Evolutionary conservation across 2,888 invertebrate genomes (phyloP), one percentile per base, ranked within the genome.

Genomic region (Drosophila cognata): DNA sequence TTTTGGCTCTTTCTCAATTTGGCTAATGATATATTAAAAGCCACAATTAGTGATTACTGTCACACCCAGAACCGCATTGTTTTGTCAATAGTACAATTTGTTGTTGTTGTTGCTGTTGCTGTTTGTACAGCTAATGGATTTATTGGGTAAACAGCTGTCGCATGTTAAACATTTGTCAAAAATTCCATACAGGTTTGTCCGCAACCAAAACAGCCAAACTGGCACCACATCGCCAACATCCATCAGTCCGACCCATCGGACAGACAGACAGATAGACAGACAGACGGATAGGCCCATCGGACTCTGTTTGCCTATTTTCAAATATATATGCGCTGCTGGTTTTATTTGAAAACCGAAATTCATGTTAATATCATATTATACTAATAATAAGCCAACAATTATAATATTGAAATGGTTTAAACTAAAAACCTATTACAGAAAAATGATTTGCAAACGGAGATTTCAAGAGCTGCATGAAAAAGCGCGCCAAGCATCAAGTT

Each of bases 81-180:
- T 86, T 79, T 76, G 79, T 77, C 84, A 75, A 83, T 88, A 75
- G 71, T 64, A 68, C 68, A 79, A 77, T 70, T 71, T 84, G 72
- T 81, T 86, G 77, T 71, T 84, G 74, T 2, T 43, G 63, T 48
- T 41, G 62, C 52, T 73, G 59, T 56, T 69, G 75, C 71, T 84
- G 72, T 86, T 86, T 86, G 80, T 68, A 77, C 81, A 87, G 88
- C 82, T 87, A 87, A 89, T 87, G 86, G 89, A 89, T 84, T 89
- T 89, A 87, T 88, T 88, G 77, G 82, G 85, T 89, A 87, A 89
- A 86, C 79, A 84, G 81, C 81, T 85, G 85, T 88, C 85, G 84
- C 81, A 86, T 86, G 79, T 87, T 85, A 73, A 76, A 70, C 84
- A 89, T 85, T 88, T 88, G 84, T 88, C 89, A 83, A 86, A 85